Evolutionary conservation across 2,888 invertebrate species (phyloP).

Genomic region (Timema cristinae): DNA sequence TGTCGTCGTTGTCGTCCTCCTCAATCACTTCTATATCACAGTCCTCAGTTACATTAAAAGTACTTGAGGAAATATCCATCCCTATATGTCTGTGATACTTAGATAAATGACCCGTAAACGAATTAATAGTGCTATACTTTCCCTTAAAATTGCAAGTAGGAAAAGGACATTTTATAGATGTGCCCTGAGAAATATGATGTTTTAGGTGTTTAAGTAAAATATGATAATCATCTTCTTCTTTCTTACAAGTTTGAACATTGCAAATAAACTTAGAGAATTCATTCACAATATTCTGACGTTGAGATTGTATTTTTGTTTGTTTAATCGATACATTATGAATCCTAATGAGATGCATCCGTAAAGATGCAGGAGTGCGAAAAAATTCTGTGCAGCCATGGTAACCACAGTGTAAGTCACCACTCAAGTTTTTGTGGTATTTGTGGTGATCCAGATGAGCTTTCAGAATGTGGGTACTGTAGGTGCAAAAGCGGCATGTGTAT

Average conservation of each 20-base stretch:
- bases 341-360: background rate
- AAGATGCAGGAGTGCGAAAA: background rate
- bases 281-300: background rate
- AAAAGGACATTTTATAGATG: constrained; percentile 23
- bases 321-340: background rate
- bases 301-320: background rate
- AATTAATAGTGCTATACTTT: constrained; percentile 21
- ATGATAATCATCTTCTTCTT: constrained; percentile 11
- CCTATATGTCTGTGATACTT: constrained; percentile 23
- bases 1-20: too few species aligned
- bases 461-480: background rate
- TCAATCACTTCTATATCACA: too few species aligned
- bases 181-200: constrained; percentile 25
- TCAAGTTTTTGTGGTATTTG: constrained; percentile 4
- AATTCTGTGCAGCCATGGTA: constrained; percentile 17
- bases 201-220: constrained; percentile 29
- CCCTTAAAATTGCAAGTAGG: constrained; percentile 19
- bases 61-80: background rate
- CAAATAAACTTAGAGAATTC: constrained; percentile 15
- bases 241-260: constrained; percentile 17
- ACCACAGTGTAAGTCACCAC: constrained; percentile 13
- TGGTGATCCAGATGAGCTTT: constrained; percentile 10
- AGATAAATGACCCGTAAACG: constrained; percentile 29
- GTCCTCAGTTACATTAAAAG: too few species aligned
- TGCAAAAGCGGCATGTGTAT: constrained; percentile 10